Evolutionary conservation across 2,888 invertebrate genomes (phyloP).

Genomic region (Argyresthia goedartella): DNA sequence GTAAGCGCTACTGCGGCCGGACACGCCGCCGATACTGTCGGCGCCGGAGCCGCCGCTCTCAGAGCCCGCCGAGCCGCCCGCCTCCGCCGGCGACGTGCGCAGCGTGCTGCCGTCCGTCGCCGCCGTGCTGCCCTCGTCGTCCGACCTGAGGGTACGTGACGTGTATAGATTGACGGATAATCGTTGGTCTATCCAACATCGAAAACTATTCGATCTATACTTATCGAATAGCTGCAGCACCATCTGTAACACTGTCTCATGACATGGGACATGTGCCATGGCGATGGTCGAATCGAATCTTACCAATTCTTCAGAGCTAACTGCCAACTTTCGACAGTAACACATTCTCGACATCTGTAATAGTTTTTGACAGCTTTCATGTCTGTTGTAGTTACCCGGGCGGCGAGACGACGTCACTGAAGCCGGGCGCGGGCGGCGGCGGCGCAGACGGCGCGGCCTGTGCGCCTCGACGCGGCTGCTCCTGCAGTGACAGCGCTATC

Average conservation of each 20-base stretch:
- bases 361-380: no score
- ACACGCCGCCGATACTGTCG: conserved; percentile 93
- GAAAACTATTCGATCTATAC: no score
- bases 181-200: no score
- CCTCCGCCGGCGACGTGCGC: conserved; percentile 67
- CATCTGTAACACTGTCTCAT: no score
- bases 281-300: no score
- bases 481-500: conserved; percentile 93
- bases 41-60: conserved; percentile 94
- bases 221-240: no score
- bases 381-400: conserved; percentile 42
- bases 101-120: conserved; percentile 95
- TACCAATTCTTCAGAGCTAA: no score
- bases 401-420: conserved; percentile 89
- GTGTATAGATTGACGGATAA: no score
- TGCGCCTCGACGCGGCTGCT: conserved; percentile 68
- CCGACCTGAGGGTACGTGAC: conserved; percentile 86
- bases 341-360: no score
- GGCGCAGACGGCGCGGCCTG: conserved; percentile 41
- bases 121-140: conserved; percentile 95
- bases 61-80: conserved; percentile 75
- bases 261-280: no score
- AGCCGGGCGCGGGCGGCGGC: conserved; percentile 32
- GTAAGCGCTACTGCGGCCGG: conserved; percentile 94
- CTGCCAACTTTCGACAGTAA: no score